Evolutionary conservation across 2,797 vertebrate species (phyloP).

Genomic region (Darevskia nairensis): DNA sequence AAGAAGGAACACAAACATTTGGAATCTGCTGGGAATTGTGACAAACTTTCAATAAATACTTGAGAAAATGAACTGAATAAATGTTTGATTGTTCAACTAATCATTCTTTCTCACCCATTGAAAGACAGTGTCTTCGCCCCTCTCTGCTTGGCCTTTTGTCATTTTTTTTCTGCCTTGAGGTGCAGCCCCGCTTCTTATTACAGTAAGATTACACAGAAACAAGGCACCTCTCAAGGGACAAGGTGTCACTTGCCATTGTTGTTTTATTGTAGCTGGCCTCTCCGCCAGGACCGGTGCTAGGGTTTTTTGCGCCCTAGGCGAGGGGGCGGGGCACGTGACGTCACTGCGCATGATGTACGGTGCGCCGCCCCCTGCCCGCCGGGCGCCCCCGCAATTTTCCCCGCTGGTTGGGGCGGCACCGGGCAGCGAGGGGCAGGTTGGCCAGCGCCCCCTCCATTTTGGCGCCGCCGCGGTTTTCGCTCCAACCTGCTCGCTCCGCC

Average conservation of each 20-base stretch:
- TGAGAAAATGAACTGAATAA: not conserved
- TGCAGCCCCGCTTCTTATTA: not conserved
- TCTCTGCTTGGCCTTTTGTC: not conserved
- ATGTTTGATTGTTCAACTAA: not conserved
- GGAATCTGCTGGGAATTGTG: not conserved
- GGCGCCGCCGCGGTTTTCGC: too few relatives aligned
- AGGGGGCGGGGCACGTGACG: too few relatives aligned
- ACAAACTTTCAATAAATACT: not conserved
- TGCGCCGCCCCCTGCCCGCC: too few relatives aligned
- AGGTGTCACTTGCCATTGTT: not conserved
- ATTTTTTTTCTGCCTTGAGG: too few relatives aligned
- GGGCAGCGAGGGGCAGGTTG: too few relatives aligned
- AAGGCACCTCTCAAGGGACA: not conserved
- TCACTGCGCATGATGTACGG: too few relatives aligned
- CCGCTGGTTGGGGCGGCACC: too few relatives aligned
- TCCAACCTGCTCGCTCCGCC: too few relatives aligned
- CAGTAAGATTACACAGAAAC: not conserved
- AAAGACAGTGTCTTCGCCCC: not conserved
- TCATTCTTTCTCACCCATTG: not conserved
- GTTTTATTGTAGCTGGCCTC: not conserved
- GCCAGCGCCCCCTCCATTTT: too few relatives aligned
- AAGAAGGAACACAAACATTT: not conserved
- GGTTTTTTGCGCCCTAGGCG: too few relatives aligned
- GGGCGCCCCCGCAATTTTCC: too few relatives aligned
- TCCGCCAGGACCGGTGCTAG: too few relatives aligned